Percentiles rank a stretch among this genome's conserved stretches.
Evolutionary conservation across 2,113 vertebrate genomes (phyloP).

Genomic region (Talpa occidentalis): DNA sequence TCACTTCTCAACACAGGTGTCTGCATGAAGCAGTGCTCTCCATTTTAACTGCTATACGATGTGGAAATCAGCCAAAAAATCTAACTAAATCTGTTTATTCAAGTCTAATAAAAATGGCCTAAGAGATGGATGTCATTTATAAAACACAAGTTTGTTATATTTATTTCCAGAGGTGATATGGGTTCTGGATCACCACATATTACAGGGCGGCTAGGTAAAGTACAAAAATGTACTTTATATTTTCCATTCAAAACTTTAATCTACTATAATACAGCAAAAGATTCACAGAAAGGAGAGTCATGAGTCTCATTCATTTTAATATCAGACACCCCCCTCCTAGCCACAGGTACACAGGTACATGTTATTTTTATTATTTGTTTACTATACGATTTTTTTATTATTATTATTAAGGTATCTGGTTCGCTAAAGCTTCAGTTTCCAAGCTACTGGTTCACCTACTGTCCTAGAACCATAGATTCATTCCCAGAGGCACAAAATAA

Average conservation of each 20-base stretch:
- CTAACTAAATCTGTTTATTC: constrained; percentile 16
- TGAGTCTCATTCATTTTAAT: background rate
- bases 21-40: background rate
- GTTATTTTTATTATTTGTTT: constrained; percentile 25
- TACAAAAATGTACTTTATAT: background rate
- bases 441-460: background rate
- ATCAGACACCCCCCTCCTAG: background rate
- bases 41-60: background rate
- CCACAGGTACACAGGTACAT: background rate
- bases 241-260: background rate
- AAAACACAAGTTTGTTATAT: background rate
- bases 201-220: background rate
- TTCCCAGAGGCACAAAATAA: constrained; percentile 30
- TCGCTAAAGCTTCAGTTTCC: background rate
- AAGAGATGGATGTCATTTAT: background rate
- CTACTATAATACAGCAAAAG: background rate
- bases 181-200: background rate
- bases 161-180: constrained; percentile 13
- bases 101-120: constrained; percentile 32
- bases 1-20: background rate
- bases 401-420: background rate
- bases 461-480: background rate
- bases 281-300: background rate
- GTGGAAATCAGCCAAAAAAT: constrained; percentile 23
- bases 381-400: constrained; percentile 10